These are phyloP conservation scores for Cetonia aurata DNA, from an alignment of 2,888 invertebrate species.

Conservation along the genomic window DNA sequence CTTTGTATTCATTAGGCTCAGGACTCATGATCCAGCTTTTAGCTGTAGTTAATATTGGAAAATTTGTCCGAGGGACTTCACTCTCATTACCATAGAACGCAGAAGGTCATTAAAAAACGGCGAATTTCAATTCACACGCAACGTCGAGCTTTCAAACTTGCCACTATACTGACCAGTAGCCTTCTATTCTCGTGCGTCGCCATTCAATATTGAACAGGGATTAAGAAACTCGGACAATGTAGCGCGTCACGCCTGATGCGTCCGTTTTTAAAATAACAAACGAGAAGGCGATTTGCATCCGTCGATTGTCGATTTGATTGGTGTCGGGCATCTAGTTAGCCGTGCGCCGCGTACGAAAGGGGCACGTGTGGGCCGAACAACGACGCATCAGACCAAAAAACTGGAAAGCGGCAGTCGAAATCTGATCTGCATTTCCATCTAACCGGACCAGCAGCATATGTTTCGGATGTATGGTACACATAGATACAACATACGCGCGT, in stretches of 20 bases:
- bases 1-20: no score
- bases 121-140: slow-evolving; percentile 35
- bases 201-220: slow-evolving; percentile 22
- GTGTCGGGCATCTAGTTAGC: slow-evolving; percentile 30
- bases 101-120: slow-evolving; percentile 32
- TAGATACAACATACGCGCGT: slow-evolving; percentile 14
- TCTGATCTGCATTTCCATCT: slow-evolving; percentile 42
- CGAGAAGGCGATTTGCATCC: slow-evolving; percentile 30
- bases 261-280: slow-evolving; percentile 39
- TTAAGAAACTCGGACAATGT: slow-evolving; percentile 34
- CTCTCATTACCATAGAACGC: slow-evolving; percentile 6
- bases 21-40: no score
- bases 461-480: background rate
- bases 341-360: background rate
- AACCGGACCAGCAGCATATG: slow-evolving; percentile 12
- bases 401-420: slow-evolving; percentile 30
- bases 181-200: background rate
- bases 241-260: slow-evolving; percentile 16
- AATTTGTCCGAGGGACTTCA: no score
- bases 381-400: slow-evolving; percentile 4
- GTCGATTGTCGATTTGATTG: slow-evolving; percentile 40
- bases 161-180: background rate
- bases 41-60: no score
- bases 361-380: slow-evolving; percentile 16
- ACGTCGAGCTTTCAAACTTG: slow-evolving; percentile 3